Evolutionary conservation across 2,113 vertebrate species (phyloP), one percentile per base, ranked within the genome.

Genomic region (Caloenas nicobarica): DNA sequence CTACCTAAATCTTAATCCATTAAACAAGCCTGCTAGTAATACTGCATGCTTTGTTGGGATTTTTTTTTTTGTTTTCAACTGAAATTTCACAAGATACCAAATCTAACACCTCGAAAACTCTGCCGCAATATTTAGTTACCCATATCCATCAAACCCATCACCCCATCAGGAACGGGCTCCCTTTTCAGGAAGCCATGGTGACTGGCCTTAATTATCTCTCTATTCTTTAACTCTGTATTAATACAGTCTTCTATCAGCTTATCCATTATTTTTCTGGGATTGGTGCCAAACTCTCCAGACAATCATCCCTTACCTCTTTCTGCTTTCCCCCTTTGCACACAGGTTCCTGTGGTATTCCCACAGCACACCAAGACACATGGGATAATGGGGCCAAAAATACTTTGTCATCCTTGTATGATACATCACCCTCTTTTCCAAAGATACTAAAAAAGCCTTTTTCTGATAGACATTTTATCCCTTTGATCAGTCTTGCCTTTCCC

Each of bases 341-440:
- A 5, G 28, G 13, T n/a, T 92, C 17, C 68, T 77, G 58, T 1
- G 0, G 2, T 22, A 5, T 10, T n/a, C 42, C 64, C 4, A 0
- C n/a, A n/a, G 48, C 9, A 68, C 42, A 25, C 38, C 4, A 2
- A n/a, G 44, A 22, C 0, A 13, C 7, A 4, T 0, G 3, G 33
- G 28, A 9, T 11, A n/a, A 54, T 0, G 1, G 46, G 77, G 9
- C 36, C 74, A 54, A 65, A 89, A 70, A 3, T 36, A 66, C 36
- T 24, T 5, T 3, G 38, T 60, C 71, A 50, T 3, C 71, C 58
- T 21, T 38, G 17, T 2, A 2, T 6, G 14, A 29, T 40, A 11
- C 2, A 91, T 28, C 36, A 36, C 8, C 29, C 33, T 10, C 19
- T 68, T 33, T 86, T 10, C 42, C 48, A 36, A 57, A 69, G 18